Evolutionary conservation across 2,113 vertebrate species (phyloP), one percentile per base, ranked within the genome.

Genomic region (Saguinus midas): DNA sequence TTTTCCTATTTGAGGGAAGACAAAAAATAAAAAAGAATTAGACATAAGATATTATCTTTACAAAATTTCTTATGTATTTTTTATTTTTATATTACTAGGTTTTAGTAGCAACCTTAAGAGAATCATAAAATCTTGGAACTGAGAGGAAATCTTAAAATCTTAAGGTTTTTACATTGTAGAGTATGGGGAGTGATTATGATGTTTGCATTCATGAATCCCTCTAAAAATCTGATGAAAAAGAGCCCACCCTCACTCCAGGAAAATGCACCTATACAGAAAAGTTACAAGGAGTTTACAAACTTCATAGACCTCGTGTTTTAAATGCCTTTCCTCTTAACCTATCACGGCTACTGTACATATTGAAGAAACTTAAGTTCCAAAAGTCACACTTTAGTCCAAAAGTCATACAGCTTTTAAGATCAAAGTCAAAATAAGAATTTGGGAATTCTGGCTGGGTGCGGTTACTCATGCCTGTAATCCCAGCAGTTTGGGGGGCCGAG

Each of bases 1-100:
- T 52, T 92, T 83, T 66, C 20, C 43, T 91, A 68, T 78, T 50
- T 75, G 35, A 95, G n/a, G 13, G 4, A 87, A 84, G n/a, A 48
- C 32, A 6, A 48, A 66, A 66, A 23, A 37, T 14, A 25, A 70
- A 84, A 73, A 66, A 6, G 10, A 57, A 55, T 45, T 50, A 3
- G 14, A 87, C 89, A 4, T 58, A 79, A 92, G 29, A 3, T 29
- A 37, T 57, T 45, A 50, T 20, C 70, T 70, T 80, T 70, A 70
- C 73, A 40, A 82, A 93, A 87, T 86, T n/a, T 18, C 10, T 78
- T 11, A 27, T 7, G 11, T n/a, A 57, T 43, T 81, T 89, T 66
- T 57, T 76, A 14, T 17, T 20, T 6, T 23, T 40, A 37, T 6
- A 48, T 37, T 32, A 72, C 9, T 61, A 43, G 23, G 37, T 2